Evolutionary conservation across 2,888 invertebrate genomes (phyloP).

Genomic region (Apamea epomidion): DNA sequence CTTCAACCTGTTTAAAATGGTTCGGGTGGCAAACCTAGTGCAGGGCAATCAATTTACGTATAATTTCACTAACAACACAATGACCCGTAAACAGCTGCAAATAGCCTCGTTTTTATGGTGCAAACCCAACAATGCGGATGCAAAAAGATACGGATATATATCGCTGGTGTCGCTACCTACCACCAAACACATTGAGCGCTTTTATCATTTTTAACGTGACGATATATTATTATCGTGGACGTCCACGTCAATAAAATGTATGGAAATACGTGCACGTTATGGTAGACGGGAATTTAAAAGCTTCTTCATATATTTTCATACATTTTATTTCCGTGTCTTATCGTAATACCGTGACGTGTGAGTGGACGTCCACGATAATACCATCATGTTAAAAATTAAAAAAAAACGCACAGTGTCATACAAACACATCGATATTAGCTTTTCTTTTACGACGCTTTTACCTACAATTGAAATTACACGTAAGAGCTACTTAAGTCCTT

Average conservation of each 20-base stretch:
- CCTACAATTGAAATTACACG: not conserved
- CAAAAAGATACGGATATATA: constrained; percentile 6
- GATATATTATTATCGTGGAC: not conserved
- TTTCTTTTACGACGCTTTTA: not conserved
- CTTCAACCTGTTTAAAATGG: not conserved
- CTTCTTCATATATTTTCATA: not conserved
- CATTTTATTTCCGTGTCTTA: not conserved
- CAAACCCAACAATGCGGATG: constrained; percentile 24
- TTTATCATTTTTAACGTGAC: not conserved
- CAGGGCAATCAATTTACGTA: not conserved
- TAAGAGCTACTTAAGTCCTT: not conserved
- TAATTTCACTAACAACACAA: constrained; percentile 5
- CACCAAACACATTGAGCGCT: not conserved
- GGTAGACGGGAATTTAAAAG: not conserved
- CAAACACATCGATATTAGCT: not conserved
- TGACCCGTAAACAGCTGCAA: not conserved
- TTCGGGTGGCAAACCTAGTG: not conserved
- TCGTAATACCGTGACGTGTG: not conserved
- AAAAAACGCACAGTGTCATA: not conserved
- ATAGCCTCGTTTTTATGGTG: constrained; percentile 15
- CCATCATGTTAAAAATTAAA: not conserved
- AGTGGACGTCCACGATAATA: not conserved
- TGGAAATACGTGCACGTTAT: not conserved
- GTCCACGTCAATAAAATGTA: not conserved
- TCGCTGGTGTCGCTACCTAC: not conserved